Conservation (phyloP, 1,140 invertebrate genomes). For the Trissolcus basalis region DNA sequence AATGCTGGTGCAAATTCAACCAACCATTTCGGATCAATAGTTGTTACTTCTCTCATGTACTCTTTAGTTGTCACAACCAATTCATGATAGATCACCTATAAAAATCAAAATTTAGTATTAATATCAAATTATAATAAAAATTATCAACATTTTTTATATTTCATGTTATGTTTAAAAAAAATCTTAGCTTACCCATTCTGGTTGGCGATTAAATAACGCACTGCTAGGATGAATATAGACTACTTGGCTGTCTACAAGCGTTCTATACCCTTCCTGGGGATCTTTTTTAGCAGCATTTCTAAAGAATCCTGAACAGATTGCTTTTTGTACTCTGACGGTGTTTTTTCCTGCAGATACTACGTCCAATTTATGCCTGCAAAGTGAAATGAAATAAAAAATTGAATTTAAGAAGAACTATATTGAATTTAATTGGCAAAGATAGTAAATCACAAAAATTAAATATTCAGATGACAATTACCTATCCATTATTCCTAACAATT, state of each 20-base stretch:
- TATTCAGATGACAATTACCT: constrained; percentile 76
- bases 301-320: constrained; percentile 99
- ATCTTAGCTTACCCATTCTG: constrained; percentile 88
- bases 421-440: constrained; percentile 7
- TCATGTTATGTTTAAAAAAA: too few relatives aligned
- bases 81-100: constrained; percentile 97
- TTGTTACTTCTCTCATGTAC: constrained; percentile 99
- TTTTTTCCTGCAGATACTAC: constrained; percentile 98
- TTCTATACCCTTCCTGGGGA: constrained; percentile 98
- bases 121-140: too few relatives aligned
- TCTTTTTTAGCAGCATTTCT: constrained; percentile 99
- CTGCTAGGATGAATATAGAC: constrained; percentile 99
- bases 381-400: constrained; percentile 50
- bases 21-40: constrained; percentile 99
- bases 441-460: neutral
- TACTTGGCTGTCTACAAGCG: constrained; percentile 97
- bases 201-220: constrained; percentile 97
- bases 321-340: constrained; percentile 96
- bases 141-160: constrained; percentile 9
- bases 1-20: constrained; percentile 99
- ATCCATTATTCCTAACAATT: constrained; percentile 98
- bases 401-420: too few relatives aligned
- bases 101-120: constrained; percentile 53
- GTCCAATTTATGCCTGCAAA: constrained; percentile 93
- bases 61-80: constrained; percentile 99